phyloP scores from a whole-genome alignment of 2,113 vertebrate species.

The Ailuropoda melanoleuca region DNA sequence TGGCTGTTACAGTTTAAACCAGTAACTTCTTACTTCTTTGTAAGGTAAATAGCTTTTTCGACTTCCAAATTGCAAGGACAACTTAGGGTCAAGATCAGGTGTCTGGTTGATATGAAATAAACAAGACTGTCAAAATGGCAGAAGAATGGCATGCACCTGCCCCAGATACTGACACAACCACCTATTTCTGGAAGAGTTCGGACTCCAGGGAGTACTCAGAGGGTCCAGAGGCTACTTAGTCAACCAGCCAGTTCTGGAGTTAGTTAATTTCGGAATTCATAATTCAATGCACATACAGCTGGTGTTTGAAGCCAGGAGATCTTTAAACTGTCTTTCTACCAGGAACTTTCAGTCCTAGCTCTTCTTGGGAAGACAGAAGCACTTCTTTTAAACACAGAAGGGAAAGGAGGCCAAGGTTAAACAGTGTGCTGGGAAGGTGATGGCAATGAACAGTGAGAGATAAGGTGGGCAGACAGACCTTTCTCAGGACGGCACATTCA shows the following conservation, averaged over 20 bases:
- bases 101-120: conserved; percentile 54
- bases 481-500: neutral
- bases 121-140: conserved; percentile 43
- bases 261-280: conserved; percentile 51
- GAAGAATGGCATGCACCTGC: neutral
- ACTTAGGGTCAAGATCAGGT: conserved; percentile 61
- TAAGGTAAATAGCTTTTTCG: conserved; percentile 67
- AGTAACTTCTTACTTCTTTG: conserved; percentile 51
- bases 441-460: neutral
- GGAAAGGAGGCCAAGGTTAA: conserved; percentile 76
- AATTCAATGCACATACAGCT: conserved; percentile 65
- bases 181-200: neutral
- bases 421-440: conserved; percentile 37
- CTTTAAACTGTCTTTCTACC: conserved; percentile 61
- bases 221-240: neutral
- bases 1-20: conserved; percentile 42
- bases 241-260: conserved; percentile 42
- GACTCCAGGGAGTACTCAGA: neutral
- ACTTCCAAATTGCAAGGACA: conserved; percentile 62
- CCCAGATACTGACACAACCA: neutral
- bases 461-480: neutral
- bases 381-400: conserved; percentile 24
- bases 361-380: conserved; percentile 48
- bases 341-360: conserved; percentile 31
- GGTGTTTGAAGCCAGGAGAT: conserved; percentile 51